phyloP scores from a whole-genome alignment of 2,888 invertebrate genomes.

The Malthinus seriepunctatus region DNA sequence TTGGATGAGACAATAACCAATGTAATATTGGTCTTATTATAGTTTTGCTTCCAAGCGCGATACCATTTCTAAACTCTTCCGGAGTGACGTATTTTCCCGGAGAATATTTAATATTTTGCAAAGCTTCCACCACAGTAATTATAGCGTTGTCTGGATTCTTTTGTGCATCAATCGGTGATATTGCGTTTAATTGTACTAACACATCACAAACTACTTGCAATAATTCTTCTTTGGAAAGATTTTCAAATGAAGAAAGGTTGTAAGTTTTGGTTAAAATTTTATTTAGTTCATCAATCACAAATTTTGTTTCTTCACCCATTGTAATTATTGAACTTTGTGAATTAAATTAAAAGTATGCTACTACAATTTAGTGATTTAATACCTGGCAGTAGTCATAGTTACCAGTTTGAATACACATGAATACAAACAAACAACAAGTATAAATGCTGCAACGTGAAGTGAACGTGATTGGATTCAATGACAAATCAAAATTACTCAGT shows the following conservation, averaged over 20 bases:
- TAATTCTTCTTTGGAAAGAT: slow-evolving; percentile 73
- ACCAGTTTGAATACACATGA: neutral
- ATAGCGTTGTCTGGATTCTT: slow-evolving; percentile 33
- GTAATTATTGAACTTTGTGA: slow-evolving; percentile 17
- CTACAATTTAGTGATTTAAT: neutral
- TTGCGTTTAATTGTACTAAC: slow-evolving; percentile 70
- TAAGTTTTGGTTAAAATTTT: slow-evolving; percentile 71
- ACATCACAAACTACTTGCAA: slow-evolving; percentile 79
- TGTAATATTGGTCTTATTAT: slow-evolving; percentile 77
- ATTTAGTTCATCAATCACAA: slow-evolving; percentile 74
- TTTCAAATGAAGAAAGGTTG: slow-evolving; percentile 85
- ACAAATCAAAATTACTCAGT: too few relatives aligned
- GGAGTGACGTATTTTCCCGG: slow-evolving; percentile 26
- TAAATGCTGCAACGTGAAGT: too few relatives aligned
- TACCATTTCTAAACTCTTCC: slow-evolving; percentile 33
- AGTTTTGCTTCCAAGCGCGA: slow-evolving; percentile 65
- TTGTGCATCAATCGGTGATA: slow-evolving; percentile 56
- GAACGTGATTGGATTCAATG: too few relatives aligned
- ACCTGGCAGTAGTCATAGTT: neutral
- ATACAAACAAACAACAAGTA: too few relatives aligned
- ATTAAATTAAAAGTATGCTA: too few relatives aligned
- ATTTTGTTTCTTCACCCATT: slow-evolving; percentile 71
- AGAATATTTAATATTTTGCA: slow-evolving; percentile 37
- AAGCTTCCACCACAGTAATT: slow-evolving; percentile 32
- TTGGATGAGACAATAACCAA: slow-evolving; percentile 77